Evolutionary conservation across 2,113 vertebrate genomes (phyloP), one percentile per base, ranked within the genome.

Genomic region (Clinocottus analis): DNA sequence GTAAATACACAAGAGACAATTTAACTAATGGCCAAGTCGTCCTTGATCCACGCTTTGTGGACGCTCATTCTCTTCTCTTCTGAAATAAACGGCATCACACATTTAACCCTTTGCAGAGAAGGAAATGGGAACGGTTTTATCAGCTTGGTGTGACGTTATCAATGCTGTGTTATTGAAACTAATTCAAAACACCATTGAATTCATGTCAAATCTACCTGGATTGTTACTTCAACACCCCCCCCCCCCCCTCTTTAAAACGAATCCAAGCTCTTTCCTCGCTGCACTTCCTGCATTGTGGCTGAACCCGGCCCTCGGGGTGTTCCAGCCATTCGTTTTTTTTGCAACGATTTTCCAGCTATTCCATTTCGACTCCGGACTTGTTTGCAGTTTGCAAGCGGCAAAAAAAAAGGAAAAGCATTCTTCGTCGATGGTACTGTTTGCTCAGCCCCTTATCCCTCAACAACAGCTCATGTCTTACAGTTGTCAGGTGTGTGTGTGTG

Each of bases 391-490:
- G 43, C 14, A 6, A 41, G 58, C 41, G 55, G 55, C 64, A 75
- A 88, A 88, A 84, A 88, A 72, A 88, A 29, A 88, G 78, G 87
- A n/a, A 35, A 10, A 55, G 19, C 65, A 62, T 70, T 79, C 74
- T 77, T 59, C 64, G 65, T 77, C 1, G 9, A 55, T 64, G 39
- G 51, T 80, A 33, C 41, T 74, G 70, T 85, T 89, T 87, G 75
- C 69, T 83, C 61, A 64, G 59, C 77, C 29, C 61, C 23, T 31
- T 2, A 1, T 80, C 77, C 59, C 75, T 67, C 61, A 58, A 77
- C 70, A 83, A 25, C 61, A 39, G 55, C 75, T 51, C 39, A 71
- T 66, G 66, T 82, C 55, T 81, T 61, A 39, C 31, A 62, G 53
- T 72, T 78, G 73, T 85, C 33, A 62, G 41, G n/a, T 58, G n/a